phyloP scores from a whole-genome alignment of 2,888 invertebrate genomes.

The Graphium colonna region DNA sequence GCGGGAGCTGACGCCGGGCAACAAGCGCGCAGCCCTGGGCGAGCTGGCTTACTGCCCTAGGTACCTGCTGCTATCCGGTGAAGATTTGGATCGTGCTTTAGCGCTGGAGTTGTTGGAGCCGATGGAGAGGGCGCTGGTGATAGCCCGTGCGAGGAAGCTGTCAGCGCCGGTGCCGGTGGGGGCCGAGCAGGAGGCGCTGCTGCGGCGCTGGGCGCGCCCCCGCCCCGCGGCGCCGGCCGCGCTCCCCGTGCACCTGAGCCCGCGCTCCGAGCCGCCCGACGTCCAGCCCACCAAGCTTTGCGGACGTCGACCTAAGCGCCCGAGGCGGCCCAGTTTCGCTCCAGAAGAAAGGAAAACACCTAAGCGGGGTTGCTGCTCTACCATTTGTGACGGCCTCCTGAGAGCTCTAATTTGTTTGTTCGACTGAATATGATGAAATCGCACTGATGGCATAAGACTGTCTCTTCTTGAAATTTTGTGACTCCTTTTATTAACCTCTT shows the following conservation, averaged over 20 bases:
- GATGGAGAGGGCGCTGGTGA: constrained; percentile 66
- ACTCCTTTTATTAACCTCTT: too few relatives aligned
- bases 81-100: constrained; percentile 81
- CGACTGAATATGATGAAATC: constrained; percentile 53
- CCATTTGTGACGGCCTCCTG: constrained; percentile 72
- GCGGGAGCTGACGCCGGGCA: constrained; percentile 64
- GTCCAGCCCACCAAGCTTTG: constrained; percentile 57
- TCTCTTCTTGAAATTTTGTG: neutral
- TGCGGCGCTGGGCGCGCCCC: constrained; percentile 67
- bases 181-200: constrained; percentile 63
- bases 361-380: constrained; percentile 68
- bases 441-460: neutral
- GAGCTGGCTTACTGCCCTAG: constrained; percentile 81
- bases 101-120: constrained; percentile 66
- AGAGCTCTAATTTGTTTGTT: constrained; percentile 77
- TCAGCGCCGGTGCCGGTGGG: constrained; percentile 70
- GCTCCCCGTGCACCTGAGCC: constrained; percentile 65
- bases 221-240: constrained; percentile 63
- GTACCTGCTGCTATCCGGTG: constrained; percentile 83
- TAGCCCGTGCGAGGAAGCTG: constrained; percentile 61
- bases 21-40: constrained; percentile 68
- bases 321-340: constrained; percentile 63
- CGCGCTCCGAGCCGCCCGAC: constrained; percentile 61
- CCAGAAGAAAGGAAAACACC: constrained; percentile 52
- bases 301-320: constrained; percentile 55